Percentiles rank a stretch among this genome's conserved stretches.
These are phyloP conservation scores for Pseudois nayaur DNA, from an alignment of 2,113 vertebrate species.

Conservation along the genomic window DNA sequence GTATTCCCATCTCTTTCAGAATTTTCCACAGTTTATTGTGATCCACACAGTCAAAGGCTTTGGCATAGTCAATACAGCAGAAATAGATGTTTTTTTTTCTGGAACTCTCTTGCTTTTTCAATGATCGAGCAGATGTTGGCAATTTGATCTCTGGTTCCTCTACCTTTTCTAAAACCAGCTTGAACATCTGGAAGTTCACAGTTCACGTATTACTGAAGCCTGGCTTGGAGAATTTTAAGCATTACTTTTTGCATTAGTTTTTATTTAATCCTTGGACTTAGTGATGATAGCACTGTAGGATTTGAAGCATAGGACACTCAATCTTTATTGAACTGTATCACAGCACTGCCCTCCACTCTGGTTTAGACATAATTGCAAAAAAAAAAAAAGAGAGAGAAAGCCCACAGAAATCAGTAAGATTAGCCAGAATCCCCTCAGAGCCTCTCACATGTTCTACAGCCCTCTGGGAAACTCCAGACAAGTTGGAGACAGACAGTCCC, in stretches of 20 bases:
- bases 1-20: too few species aligned
- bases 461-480: background rate
- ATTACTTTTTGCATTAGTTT: background rate
- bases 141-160: too few species aligned
- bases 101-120: too few species aligned
- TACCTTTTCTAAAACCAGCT: too few species aligned
- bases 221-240: too few species aligned
- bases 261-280: constrained; percentile 24
- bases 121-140: too few species aligned
- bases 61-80: too few species aligned
- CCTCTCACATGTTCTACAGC: background rate
- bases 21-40: too few species aligned
- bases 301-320: background rate
- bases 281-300: background rate
- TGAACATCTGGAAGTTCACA: too few species aligned
- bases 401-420: background rate
- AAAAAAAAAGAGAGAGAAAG: background rate
- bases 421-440: background rate
- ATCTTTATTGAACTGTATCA: background rate
- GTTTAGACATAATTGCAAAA: background rate
- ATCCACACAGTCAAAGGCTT: too few species aligned
- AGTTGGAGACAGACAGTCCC: background rate
- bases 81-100: too few species aligned
- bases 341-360: background rate
- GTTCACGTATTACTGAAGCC: too few species aligned